A percentile compares a stretch with the other conserved stretches of the same genome.
These are phyloP conservation scores for Formica selysi DNA, from an alignment of 1,140 invertebrate species.

Conservation along the genomic window DNA sequence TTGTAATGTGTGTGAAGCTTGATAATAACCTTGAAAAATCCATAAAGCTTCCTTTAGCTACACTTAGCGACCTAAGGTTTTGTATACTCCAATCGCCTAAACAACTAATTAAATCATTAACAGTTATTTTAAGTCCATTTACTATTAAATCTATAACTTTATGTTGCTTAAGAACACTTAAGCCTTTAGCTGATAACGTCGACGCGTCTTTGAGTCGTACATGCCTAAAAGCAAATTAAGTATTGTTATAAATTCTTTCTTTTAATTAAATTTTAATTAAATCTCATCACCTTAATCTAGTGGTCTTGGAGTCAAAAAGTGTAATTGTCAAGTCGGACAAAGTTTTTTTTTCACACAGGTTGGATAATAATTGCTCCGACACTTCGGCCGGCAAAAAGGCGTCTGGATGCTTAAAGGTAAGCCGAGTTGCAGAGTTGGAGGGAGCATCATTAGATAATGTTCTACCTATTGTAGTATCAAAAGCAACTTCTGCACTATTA, in stretches of 20 bases:
- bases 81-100: slow-evolving; percentile 91
- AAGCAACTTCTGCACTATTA: slow-evolving; percentile 68
- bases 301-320: slow-evolving; percentile 90
- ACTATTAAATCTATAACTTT: slow-evolving; percentile 90
- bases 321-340: slow-evolving; percentile 89
- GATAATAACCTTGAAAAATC: slow-evolving; percentile 85
- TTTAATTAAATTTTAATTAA: background rate
- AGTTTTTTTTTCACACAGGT: slow-evolving; percentile 89
- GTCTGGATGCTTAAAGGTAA: slow-evolving; percentile 89
- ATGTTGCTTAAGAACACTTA: slow-evolving; percentile 90
- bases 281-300: slow-evolving; percentile 86
- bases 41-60: slow-evolving; percentile 89
- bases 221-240: slow-evolving; percentile 80
- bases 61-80: slow-evolving; percentile 90
- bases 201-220: slow-evolving; percentile 87
- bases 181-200: slow-evolving; percentile 88
- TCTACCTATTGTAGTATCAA: slow-evolving; percentile 70
- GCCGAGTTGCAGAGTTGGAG: slow-evolving; percentile 81
- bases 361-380: slow-evolving; percentile 89
- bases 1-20: background rate
- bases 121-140: slow-evolving; percentile 88
- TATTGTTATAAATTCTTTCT: slow-evolving; percentile 15
- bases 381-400: slow-evolving; percentile 90
- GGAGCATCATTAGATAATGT: slow-evolving; percentile 75
- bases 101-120: slow-evolving; percentile 90